These are phyloP conservation scores for Fregetta grallaria DNA, from an alignment of 2,113 vertebrate species.

Conservation along the genomic window DNA sequence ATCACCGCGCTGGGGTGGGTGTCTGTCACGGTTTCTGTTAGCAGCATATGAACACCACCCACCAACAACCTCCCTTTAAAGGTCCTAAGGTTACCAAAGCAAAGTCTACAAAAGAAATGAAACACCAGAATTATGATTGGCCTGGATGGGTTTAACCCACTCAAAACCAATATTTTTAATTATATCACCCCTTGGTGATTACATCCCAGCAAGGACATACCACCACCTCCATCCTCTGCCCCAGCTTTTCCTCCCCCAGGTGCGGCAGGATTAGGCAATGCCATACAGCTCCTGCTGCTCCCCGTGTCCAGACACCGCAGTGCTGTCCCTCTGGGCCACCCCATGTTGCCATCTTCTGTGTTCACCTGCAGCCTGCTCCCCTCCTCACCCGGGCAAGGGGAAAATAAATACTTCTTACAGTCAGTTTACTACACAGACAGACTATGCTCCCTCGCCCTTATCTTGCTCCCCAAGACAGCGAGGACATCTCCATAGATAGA, in stretches of 20 bases:
- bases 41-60: background rate
- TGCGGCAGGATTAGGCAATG: background rate
- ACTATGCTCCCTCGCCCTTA: background rate
- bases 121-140: background rate
- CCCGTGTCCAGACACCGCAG: fast-evolving
- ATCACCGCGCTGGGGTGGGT: fast-evolving
- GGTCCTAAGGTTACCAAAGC: background rate
- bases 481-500: background rate
- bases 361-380: background rate
- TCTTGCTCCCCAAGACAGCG: background rate
- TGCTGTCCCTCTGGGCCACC: background rate
- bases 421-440: background rate
- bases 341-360: background rate
- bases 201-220: background rate
- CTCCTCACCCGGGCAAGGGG: background rate
- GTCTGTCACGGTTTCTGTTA: background rate
- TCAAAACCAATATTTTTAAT: background rate
- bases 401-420: background rate
- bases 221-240: background rate
- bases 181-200: background rate
- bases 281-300: background rate
- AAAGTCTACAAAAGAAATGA: background rate
- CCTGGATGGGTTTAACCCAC: background rate
- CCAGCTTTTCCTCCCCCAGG: background rate
- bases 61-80: background rate